phyloP scores from a whole-genome alignment of 2,797 vertebrate genomes.

The Lacerta bilineata region DNA sequence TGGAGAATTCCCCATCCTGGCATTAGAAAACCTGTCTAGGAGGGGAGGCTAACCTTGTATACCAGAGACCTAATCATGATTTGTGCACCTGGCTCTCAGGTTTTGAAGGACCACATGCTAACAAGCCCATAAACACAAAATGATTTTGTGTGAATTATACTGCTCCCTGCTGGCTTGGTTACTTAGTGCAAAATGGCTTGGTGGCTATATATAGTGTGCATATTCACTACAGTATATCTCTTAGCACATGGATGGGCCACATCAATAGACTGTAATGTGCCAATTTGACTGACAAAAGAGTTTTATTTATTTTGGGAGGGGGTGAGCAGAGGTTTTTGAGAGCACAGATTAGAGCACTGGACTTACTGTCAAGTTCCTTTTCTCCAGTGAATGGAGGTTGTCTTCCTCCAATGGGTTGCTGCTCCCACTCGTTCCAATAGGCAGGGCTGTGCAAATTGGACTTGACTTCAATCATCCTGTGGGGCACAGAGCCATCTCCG shows the following conservation, averaged over 20 bases:
- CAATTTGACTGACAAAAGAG: neutral
- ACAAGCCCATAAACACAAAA: neutral
- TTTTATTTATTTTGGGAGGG: too few species aligned
- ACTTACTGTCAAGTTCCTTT: neutral
- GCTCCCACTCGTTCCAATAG: too few species aligned
- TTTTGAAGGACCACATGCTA: neutral
- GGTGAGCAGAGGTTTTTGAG: neutral
- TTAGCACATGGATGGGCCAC: neutral
- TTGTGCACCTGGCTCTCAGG: neutral
- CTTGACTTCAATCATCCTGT: too few species aligned
- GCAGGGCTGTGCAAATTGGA: too few species aligned
- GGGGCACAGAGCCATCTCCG: too few species aligned
- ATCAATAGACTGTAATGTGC: neutral
- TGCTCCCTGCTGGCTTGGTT: slow-evolving; percentile 27
- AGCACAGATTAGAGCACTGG: neutral
- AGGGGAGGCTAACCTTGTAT: neutral
- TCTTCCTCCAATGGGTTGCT: too few species aligned
- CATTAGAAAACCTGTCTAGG: neutral
- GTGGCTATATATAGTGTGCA: too few species aligned
- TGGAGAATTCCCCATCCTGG: neutral
- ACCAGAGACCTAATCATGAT: neutral
- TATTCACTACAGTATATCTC: too few species aligned
- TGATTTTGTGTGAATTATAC: neutral
- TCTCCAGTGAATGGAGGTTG: too few species aligned
- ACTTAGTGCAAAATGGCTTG: neutral